A percentile compares a stretch with the other conserved stretches of the same genome.
Conservation (phyloP, 2,888 invertebrate genomes). For the Neocrepidodera transversa region DNA sequence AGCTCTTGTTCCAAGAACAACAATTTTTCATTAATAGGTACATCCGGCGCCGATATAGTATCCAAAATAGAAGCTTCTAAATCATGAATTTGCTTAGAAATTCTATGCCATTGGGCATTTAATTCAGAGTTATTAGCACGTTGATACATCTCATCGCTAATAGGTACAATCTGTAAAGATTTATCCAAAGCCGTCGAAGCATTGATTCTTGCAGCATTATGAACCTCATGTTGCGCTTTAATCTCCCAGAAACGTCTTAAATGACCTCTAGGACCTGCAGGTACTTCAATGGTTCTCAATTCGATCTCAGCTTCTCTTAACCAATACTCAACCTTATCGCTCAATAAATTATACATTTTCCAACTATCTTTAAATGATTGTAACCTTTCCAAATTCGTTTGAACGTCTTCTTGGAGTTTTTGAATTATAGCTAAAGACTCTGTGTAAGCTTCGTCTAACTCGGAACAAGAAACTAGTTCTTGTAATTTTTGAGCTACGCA, state of each 20-base stretch:
- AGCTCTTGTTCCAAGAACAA: constrained; percentile 78
- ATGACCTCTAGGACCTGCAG: constrained; percentile 71
- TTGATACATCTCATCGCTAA: constrained; percentile 85
- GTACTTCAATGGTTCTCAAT: constrained; percentile 69
- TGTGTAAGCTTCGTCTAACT: constrained; percentile 76
- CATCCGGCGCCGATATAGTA: constrained; percentile 75
- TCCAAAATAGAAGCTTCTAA: constrained; percentile 74
- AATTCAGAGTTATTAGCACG: constrained; percentile 79
- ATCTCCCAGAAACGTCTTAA: constrained; percentile 88
- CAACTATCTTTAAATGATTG: constrained; percentile 80
- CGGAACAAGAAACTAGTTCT: constrained; percentile 76
- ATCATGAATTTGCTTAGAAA: constrained; percentile 69
- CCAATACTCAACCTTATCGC: constrained; percentile 79
- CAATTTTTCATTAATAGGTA: constrained; percentile 77
- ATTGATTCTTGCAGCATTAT: constrained; percentile 78
- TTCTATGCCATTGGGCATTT: constrained; percentile 76
- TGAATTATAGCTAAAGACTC: constrained; percentile 75
- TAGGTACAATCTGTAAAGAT: constrained; percentile 77
- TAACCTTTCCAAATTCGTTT: constrained; percentile 73
- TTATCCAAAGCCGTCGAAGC: constrained; percentile 78
- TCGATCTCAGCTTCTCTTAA: constrained; percentile 77
- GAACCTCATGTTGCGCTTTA: constrained; percentile 85
- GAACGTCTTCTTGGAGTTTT: constrained; percentile 78
- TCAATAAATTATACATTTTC: constrained; percentile 75
- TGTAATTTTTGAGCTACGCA: constrained; percentile 77